A percentile compares a stretch with the other conserved stretches of the same genome.
phyloP scores from a whole-genome alignment of 2,888 invertebrate genomes.

The Danaus chrysippus region DNA sequence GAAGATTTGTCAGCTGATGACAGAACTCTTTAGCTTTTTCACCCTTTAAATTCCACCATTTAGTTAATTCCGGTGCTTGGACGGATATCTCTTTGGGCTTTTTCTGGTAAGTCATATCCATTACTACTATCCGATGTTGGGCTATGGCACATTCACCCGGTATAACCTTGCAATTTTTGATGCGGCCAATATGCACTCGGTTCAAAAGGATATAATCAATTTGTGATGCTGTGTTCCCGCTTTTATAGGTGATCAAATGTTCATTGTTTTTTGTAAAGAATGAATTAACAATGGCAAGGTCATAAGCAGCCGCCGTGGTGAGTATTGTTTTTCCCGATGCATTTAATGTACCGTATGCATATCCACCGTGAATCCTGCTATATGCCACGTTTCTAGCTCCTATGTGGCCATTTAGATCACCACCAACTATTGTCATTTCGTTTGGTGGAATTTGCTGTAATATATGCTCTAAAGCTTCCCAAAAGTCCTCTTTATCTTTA shows the following conservation, averaged over 20 bases:
- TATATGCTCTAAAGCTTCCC: too few relatives aligned
- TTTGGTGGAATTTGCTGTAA: too few relatives aligned
- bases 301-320: too few relatives aligned
- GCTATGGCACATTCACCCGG: slow-evolving; percentile 4
- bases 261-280: not conserved
- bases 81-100: slow-evolving; percentile 1
- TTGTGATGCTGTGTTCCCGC: not conserved
- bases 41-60: slow-evolving; percentile 9
- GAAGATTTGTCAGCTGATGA: not conserved
- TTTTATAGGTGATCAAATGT: slow-evolving; percentile 10
- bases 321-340: too few relatives aligned
- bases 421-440: too few relatives aligned
- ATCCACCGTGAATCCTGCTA: too few relatives aligned
- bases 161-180: slow-evolving; percentile 12
- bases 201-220: slow-evolving; percentile 5
- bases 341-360: too few relatives aligned
- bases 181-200: slow-evolving; percentile 4
- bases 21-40: not conserved
- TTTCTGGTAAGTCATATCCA: slow-evolving; percentile 8
- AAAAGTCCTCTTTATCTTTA: slow-evolving; percentile 14
- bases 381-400: too few relatives aligned
- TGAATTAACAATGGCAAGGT: too few relatives aligned
- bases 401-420: too few relatives aligned
- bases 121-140: slow-evolving; percentile 14
- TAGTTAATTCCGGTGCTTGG: slow-evolving; percentile 10